Evolutionary conservation across 2,888 invertebrate genomes (phyloP).

Genomic region (Lithophane socia): DNA sequence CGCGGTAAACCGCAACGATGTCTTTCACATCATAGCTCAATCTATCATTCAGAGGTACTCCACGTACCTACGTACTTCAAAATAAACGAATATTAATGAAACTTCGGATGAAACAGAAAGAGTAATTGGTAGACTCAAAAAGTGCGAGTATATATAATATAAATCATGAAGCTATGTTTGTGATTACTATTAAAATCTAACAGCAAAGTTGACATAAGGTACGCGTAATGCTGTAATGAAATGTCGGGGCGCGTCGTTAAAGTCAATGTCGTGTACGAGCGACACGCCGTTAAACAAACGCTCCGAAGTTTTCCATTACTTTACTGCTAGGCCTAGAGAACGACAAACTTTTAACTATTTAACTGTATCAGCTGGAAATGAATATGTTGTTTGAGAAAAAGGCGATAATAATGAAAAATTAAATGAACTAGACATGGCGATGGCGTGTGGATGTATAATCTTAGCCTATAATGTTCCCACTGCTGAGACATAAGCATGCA

Average conservation of each 20-base stretch:
- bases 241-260: conserved; percentile 79
- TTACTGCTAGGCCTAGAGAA: conserved; percentile 13
- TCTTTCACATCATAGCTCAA: neutral
- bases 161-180: conserved; percentile 41
- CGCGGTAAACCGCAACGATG: too few relatives aligned
- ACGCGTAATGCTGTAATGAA: conserved; percentile 74
- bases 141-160: conserved; percentile 12
- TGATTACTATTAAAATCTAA: conserved; percentile 55
- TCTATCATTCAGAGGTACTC: conserved; percentile 6
- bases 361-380: neutral
- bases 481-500: too few relatives aligned
- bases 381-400: neutral
- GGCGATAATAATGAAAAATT: neutral
- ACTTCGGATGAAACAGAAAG: too few relatives aligned
- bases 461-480: too few relatives aligned
- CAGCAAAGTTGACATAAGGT: conserved; percentile 58
- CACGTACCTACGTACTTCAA: neutral
- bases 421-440: neutral
- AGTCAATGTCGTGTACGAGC: conserved; percentile 80
- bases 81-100: conserved; percentile 16
- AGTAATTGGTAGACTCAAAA: neutral
- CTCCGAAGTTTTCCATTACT: conserved; percentile 78
- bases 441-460: neutral
- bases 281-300: conserved; percentile 73
- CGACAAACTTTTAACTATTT: conserved; percentile 15